A percentile compares a stretch with the other conserved stretches of the same genome.
Conservation (phyloP, 2,113 vertebrate species). For the Casuarius casuarius region DNA sequence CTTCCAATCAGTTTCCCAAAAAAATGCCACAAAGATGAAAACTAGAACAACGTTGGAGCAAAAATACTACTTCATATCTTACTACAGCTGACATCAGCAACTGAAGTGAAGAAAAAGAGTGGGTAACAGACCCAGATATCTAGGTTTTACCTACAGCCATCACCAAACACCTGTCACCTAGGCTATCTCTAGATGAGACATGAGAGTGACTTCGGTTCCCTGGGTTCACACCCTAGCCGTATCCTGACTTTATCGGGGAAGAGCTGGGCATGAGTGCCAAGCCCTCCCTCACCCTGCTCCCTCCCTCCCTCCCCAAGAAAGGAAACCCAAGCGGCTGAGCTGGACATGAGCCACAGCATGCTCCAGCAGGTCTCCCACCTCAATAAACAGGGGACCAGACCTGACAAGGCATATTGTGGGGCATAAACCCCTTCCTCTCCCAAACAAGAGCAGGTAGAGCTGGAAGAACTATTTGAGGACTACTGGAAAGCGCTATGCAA, state of each 20-base stretch:
- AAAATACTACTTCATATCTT: neutral
- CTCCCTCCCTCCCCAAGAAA: neutral
- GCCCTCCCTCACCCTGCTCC: neutral
- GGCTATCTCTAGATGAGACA: rapidly evolving
- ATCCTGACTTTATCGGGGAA: neutral
- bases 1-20: neutral
- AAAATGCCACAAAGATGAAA: neutral
- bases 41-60: neutral
- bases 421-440: neutral
- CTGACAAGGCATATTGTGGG: neutral
- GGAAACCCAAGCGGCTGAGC: neutral
- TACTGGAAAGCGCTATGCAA: neutral
- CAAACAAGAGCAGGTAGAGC: neutral
- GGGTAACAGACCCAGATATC: neutral
- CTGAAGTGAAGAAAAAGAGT: neutral
- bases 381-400: neutral
- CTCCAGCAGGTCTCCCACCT: neutral
- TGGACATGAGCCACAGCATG: neutral
- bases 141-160: neutral
- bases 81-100: neutral
- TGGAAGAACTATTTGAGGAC: neutral
- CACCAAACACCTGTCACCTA: rapidly evolving
- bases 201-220: neutral
- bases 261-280: neutral
- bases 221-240: neutral